Percentiles rank a stretch among this genome's conserved stretches.
Evolutionary conservation across 2,113 vertebrate species (phyloP).

Genomic region (Columbina picui): DNA sequence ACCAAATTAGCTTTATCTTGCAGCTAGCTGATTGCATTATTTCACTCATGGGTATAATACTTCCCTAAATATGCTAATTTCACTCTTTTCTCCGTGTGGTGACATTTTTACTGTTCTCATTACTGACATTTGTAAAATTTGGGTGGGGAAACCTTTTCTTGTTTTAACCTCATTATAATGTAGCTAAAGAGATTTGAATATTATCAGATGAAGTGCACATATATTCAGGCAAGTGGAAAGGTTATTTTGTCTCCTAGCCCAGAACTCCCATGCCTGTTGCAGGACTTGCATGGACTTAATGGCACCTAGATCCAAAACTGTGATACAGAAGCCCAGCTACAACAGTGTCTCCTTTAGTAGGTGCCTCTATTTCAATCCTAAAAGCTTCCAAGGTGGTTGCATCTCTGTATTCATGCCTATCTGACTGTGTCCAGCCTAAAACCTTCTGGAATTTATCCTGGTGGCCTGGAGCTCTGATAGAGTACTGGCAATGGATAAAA

Average conservation of each 20-base stretch:
- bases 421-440: not conserved
- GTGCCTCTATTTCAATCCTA: not conserved
- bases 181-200: constrained; percentile 34
- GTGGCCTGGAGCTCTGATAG: not conserved
- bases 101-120: constrained; percentile 69
- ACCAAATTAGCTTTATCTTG: constrained; percentile 78
- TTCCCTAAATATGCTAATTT: constrained; percentile 74
- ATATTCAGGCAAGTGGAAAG: constrained; percentile 14
- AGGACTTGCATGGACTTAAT: not conserved
- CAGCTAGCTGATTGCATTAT: constrained; percentile 72
- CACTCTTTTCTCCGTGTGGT: constrained; percentile 54
- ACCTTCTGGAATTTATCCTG: not conserved
- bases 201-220: constrained; percentile 30
- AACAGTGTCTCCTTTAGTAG: fast-evolving
- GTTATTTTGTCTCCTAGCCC: constrained; percentile 19
- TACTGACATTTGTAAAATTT: constrained; percentile 69
- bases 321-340: not conserved
- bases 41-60: constrained; percentile 69
- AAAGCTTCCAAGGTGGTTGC: not conserved
- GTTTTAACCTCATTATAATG: constrained; percentile 52
- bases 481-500: not conserved
- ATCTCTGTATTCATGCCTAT: not conserved
- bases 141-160: constrained; percentile 46
- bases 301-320: not conserved
- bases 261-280: not conserved